phyloP scores from a whole-genome alignment of 2,797 vertebrate genomes.

The Antrozous pallidus region DNA sequence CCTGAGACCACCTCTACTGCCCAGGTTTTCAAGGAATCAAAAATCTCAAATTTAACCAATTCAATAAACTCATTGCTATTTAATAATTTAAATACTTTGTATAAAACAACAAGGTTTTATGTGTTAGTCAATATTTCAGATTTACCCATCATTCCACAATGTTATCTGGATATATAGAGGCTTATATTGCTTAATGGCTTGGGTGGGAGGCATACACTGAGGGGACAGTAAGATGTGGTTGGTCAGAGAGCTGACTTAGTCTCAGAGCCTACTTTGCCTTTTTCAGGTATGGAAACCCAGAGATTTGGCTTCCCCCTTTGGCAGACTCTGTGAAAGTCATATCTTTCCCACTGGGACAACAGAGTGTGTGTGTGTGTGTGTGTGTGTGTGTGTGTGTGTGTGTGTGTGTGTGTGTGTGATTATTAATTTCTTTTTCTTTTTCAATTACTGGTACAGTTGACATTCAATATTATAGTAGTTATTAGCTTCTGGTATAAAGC shows the following conservation, averaged over 20 bases:
- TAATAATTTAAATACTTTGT: constrained; percentile 23
- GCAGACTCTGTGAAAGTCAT: not conserved
- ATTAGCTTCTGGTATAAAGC: not conserved
- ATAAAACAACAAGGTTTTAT: not conserved
- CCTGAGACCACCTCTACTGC: not conserved
- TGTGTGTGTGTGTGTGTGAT: not conserved
- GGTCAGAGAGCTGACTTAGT: not conserved
- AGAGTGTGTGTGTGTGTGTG: not conserved
- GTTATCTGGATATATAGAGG: not conserved
- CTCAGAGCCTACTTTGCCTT: constrained; percentile 7
- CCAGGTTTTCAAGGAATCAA: constrained; percentile 29
- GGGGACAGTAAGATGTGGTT: not conserved
- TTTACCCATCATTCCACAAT: constrained; percentile 9
- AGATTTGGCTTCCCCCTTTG: not conserved
- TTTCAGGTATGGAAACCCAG: not conserved
- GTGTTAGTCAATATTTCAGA: not conserved
- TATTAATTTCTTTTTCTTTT: not conserved
- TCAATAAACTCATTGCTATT: not conserved
- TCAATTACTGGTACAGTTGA: not conserved
- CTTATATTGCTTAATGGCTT: constrained; percentile 11
- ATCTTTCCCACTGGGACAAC: not conserved
- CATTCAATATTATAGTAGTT: not conserved
- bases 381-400: no score
- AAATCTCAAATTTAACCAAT: constrained; percentile 6
- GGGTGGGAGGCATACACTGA: not conserved